Evolutionary conservation across 2,797 vertebrate genomes (phyloP), one percentile per base, ranked within the genome.

Genomic region (Rousettus madagascariensis): DNA sequence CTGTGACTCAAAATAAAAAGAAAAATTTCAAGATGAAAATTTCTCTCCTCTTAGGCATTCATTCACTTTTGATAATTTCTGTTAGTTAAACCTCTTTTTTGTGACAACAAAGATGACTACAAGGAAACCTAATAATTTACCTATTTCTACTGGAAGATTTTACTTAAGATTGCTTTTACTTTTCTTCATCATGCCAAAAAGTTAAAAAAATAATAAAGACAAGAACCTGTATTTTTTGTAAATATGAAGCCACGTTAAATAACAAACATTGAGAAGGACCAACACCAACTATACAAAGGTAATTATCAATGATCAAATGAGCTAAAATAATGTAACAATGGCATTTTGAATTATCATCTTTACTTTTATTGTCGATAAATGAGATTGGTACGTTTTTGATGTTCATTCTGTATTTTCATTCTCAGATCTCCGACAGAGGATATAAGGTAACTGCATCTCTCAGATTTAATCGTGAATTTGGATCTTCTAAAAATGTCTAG

Each of bases 51-150:
- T 96, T 41, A 94, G 63, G 26, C 41, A 85, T 95, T 94, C 82
- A 96, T 82, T 97, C 16, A 66, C 28, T 95, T 92, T 94, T 92
- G 57, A 90, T 71, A 91, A n/a, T 96, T 90, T 93, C 46, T 74
- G 28, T 97, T 98, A 95, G 98, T 97, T 95, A 97, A 98, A 83
- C 9, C 4, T 92, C 26, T 92, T 0, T 95, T 84, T 92, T 91
- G 19, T 71, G 53, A 89, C 26, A 93, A 38, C 20, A 86, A 97
- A 96, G 68, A 96, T 46, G 3, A 66, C 51, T 49, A 92, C 51
- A 26, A 1, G 0, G 65, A 97, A 95, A 63, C 15, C 49, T 87
- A 84, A 3, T 66, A 86, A 91, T 95, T 97, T 97, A 85, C 51
- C 8, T 90, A 36, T 91, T 96, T 68, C 10, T 92, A 61, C 43